Evolutionary conservation across 2,797 vertebrate species (phyloP), one percentile per base, ranked within the genome.

Genomic region (Sylvia borin): DNA sequence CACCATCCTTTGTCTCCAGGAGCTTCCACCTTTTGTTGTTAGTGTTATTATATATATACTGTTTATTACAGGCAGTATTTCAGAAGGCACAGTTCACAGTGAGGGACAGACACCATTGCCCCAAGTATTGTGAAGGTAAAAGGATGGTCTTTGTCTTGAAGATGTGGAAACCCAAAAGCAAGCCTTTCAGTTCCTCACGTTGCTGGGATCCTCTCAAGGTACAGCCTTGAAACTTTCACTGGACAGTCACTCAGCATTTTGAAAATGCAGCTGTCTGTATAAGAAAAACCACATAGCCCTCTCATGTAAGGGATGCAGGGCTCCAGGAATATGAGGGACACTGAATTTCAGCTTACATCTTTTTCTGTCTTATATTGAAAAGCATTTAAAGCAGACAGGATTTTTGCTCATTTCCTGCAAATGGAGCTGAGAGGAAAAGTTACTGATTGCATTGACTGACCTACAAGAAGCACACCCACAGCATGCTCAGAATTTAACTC

Each of bases 1-100:
- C 94, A 72, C 84, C 45, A 93, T 85, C 67, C 60, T 93, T 82
- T 91, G 71, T 94, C 60, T 94, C 74, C 60, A 42, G 61, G 40
- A 83, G 70, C 80, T 96, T 96, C 93, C 95, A 68, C 34, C 85
- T 90, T 95, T 95, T 95, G 83, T 95, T 90, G 65, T 34, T 47
- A 43, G 18, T 93, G 73, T 87, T 95, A 86, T 90, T 93, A 82
- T 13, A 34, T 13, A 34, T 5, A 36, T 43, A 34, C 45, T 51
- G 65, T 34, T 60, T 34, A 20, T 25, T 80, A 71, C 26, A 43
- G 62, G 36, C 32, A 36, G 27, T 32, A 29, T 74, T 88, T 54
- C 25, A 90, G 70, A 42, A 64, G 40, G 31, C 73, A 51, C 20
- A 11, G 36, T 40, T 68, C 70, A 18, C 82, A 91, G 4, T 7